Evolutionary conservation across 2,888 invertebrate genomes (phyloP).

Genomic region (Liodrosophila aerea): DNA sequence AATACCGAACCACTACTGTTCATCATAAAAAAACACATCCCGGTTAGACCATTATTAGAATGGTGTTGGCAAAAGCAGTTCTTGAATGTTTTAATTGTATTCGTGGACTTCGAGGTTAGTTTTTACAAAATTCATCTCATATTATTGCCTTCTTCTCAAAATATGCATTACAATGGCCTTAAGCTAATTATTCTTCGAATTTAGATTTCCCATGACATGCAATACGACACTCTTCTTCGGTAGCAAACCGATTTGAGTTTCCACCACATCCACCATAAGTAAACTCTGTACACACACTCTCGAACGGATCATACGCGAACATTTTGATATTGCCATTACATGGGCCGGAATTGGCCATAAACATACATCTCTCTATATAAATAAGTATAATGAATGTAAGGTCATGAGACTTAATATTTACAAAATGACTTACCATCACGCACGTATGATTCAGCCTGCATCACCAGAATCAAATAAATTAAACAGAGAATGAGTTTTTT

Average conservation of each 20-base stretch:
- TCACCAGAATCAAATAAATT: background rate
- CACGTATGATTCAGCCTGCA: too few species aligned
- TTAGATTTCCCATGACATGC: conserved; percentile 14
- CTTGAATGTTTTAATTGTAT: conserved; percentile 62
- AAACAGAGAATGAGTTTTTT: too few species aligned
- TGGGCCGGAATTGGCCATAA: conserved; percentile 26
- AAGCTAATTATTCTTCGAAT: conserved; percentile 32
- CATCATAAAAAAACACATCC: conserved; percentile 3
- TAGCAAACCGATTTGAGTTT: conserved; percentile 47
- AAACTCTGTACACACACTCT: conserved; percentile 25
- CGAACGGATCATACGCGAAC: conserved; percentile 29
- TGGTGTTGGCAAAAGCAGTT: conserved; percentile 57
- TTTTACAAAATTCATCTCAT: background rate
- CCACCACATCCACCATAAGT: conserved; percentile 48
- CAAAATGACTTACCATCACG: conserved; percentile 4
- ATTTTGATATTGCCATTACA: conserved; percentile 19
- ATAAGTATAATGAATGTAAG: background rate
- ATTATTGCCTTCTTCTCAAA: too few species aligned
- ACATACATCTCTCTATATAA: conserved; percentile 29
- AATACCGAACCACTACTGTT: conserved; percentile 30
- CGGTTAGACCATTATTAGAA: conserved; percentile 34
- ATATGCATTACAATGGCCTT: too few species aligned
- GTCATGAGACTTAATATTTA: background rate
- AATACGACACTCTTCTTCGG: conserved; percentile 6
- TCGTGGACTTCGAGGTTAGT: conserved; percentile 58